Base-by-base conservation (phyloP, 1,140 invertebrate species). In the Acromyrmex heyeri region DNA sequence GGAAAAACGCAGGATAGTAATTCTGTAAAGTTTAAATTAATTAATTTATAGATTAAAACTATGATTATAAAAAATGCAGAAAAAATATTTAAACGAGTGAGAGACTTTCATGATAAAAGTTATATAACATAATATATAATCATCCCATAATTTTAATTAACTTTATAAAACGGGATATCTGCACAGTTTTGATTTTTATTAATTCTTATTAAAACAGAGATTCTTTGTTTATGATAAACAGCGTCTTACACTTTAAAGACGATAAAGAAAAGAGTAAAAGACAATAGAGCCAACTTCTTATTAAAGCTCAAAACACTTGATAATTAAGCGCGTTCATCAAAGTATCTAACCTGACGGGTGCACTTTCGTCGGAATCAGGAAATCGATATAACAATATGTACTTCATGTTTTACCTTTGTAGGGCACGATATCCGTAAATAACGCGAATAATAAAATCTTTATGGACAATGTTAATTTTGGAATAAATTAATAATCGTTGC, bases 341-440 rank as follows among this genome's bases (percentile, higher is more conserved):
- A 61, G 14, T 44, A 44, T 27, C 12, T 18, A 14, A 53, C 65
- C 55, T 67, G 73, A 88, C 61, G 53, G 82, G 87, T 67, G 73
- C 27, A 86, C 21, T 89, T 88, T 88, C 82, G 44, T 57, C 48
- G 75, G 2, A 89, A 89, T 89, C 67, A 34, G n/a, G 34, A 88
- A 77, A 88, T 89, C 88, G 82, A 88, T 89, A 88, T 59, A 18
- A n/a, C 44, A 14, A 44, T 5, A 16, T 53, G 34, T 89, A 53
- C 27, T 78, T 62, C 55, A n/a, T 57, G 59, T 70, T 88, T 89
- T 86, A 88, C 57, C 53, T 67, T 79, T 86, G 67, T 18, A 21
- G 2, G 27, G 50, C 75, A 34, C 57, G 81, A 87, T 64, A 77
- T 55, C 21, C 21, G 21, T 38, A 57, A 34, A 16, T 70, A 69